Evolutionary conservation across 2,888 invertebrate species (phyloP), one percentile per base, ranked within the genome.

Genomic region (Laothoe populi): DNA sequence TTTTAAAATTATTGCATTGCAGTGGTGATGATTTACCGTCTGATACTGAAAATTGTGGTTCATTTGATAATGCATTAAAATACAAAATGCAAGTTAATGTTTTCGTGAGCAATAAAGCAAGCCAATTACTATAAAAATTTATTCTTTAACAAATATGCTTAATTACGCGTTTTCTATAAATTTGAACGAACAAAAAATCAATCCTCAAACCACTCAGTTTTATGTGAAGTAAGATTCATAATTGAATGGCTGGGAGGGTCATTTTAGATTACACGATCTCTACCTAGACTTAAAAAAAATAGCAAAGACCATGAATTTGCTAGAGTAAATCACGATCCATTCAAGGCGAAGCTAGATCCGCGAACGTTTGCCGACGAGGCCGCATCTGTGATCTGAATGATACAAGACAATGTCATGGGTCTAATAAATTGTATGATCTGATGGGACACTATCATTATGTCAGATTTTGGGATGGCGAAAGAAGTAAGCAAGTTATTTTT

Each of bases 271-370:
- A 5, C 11, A 23, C 13, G 23, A 46, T 23, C 1, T 46, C 3
- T 0, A 46, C n/a, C n/a, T 26, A 16, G 48, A 48, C 23, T 19
- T 16, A 35, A 19, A 1, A 49, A 26, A 49, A 19, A 11, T 19
- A 19, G 19, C 44, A 19, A 7, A 19, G 13, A n/a, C 53, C 53
- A 53, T 31, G 53, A 53, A 26, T 48, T 24, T 24, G 19, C 13
- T 24, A 11, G 46, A 31, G 19, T 53, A 19, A 11, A 53, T 53
- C 53, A 53, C 53, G 53, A 53, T 13, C 1, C 31, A 35, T 8
- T 35, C 53, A 53, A 53, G 53, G 53, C 53, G 11, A 53, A 8
- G n/a, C 1, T 53, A 19, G 31, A 53, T 53, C 53, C 53, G 35
- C 53, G 35, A 35, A 8, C 31, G 53, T 53, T 11, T 23, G 8